Conservation (phyloP, 2,888 invertebrate genomes). For the Leucoptera coffeella region DNA sequence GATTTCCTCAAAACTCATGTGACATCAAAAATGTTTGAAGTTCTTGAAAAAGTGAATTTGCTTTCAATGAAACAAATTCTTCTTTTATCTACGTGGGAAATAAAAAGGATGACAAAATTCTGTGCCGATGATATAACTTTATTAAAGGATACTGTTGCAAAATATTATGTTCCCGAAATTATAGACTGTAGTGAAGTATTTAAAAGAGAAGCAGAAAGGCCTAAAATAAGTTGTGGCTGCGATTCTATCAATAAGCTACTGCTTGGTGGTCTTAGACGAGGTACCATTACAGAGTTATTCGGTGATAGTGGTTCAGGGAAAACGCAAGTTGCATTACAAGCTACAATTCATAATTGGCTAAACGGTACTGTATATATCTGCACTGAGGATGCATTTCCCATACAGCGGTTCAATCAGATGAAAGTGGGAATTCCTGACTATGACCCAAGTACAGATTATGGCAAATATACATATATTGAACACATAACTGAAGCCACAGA, state of each 20-base stretch:
- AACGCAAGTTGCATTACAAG: slow-evolving; percentile 72
- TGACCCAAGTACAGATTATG: slow-evolving; percentile 13
- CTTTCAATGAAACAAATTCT: slow-evolving; percentile 23
- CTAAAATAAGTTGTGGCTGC: slow-evolving; percentile 49
- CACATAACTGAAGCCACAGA: slow-evolving; percentile 33
- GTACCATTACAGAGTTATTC: slow-evolving; percentile 69
- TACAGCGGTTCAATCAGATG: slow-evolving; percentile 34
- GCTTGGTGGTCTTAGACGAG: slow-evolving; percentile 61
- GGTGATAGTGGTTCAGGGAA: slow-evolving; percentile 80
- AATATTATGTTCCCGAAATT: slow-evolving; percentile 13
- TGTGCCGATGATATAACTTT: slow-evolving; percentile 18
- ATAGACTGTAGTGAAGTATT: slow-evolving; percentile 13
- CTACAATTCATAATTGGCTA: slow-evolving; percentile 60
- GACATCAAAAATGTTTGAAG: slow-evolving; percentile 20
- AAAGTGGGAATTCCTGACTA: slow-evolving; percentile 12
- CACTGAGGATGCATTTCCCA: slow-evolving; percentile 65
- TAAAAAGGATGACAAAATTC: slow-evolving; percentile 28
- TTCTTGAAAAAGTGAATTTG: slow-evolving; percentile 22
- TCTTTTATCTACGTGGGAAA: slow-evolving; percentile 21
- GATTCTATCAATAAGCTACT: slow-evolving; percentile 50
- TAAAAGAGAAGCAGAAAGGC: slow-evolving; percentile 10
- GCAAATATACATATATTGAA: slow-evolving; percentile 31
- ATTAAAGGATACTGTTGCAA: slow-evolving; percentile 19
- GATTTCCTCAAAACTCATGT: slow-evolving; percentile 9
- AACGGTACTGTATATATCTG: slow-evolving; percentile 61